Evolutionary conservation across 2,888 invertebrate species (phyloP), one percentile per base, ranked within the genome.

Genomic region (Antitype chi): DNA sequence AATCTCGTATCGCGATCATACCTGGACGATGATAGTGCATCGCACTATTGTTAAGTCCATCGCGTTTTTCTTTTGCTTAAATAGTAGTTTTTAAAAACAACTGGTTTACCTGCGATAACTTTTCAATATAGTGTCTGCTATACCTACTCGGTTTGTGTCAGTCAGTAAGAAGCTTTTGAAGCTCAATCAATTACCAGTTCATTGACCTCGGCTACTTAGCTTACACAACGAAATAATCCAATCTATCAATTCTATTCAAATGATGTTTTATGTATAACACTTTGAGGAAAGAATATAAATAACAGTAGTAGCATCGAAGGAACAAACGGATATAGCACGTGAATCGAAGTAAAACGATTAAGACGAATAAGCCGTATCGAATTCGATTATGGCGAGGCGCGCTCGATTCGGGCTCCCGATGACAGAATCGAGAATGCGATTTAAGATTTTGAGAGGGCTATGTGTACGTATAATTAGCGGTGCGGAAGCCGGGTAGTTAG

Each of bases 401-500:
- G 87, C 87, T 89, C 88, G 91, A 88, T 89, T 89, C 82, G 84
- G 89, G 92, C 90, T 91, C 78, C 90, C 91, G 92, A 92, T 93
- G 93, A 91, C 93, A 91, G 91, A 93, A 92, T 90, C 87, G 89
- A 90, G 92, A 93, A 92, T 92, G 92, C 91, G 91, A 92, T 93
- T 94, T 92, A 92, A 94, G 94, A 94, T 94, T 94, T 95, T 91
- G 92, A 92, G 91, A 92, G 91, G 92, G 90, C 91, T 89, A 92
- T 91, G 92, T 91, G 93, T 92, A 92, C 92, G 92, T 93, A 95
- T 95, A 95, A 96, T 96, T 96, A 95, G 93, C 93, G 90, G 93
- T 92, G 92, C 94, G 94, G 95, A 94, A 96, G 95, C 94, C 86
- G 93, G 91, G 94, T 95, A 94, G 95, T 95, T 95, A 94, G 95